Percentiles rank a stretch among this genome's conserved stretches.
Conservation (phyloP, 2,113 vertebrate species). For the Acinonyx jubatus region DNA sequence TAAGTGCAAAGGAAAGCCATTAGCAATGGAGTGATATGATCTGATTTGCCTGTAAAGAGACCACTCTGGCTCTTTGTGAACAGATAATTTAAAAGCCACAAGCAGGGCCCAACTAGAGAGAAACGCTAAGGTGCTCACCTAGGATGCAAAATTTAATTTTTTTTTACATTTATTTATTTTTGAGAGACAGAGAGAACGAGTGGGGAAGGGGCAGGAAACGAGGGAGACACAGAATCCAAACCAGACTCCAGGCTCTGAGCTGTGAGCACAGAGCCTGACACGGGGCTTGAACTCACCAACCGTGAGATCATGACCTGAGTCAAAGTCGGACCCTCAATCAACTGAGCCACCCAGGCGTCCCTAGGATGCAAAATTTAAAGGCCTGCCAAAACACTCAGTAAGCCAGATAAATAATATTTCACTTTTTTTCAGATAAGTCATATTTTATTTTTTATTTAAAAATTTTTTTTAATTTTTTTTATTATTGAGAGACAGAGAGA, state of each 20-base stretch:
- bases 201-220: too few relatives aligned
- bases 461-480: too few relatives aligned
- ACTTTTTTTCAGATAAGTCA: not conserved
- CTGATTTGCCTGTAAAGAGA: not conserved
- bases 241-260: too few relatives aligned
- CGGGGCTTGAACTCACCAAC: too few relatives aligned
- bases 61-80: not conserved
- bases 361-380: not conserved
- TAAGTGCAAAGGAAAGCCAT: not conserved
- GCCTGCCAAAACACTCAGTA: not conserved
- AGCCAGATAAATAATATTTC: not conserved
- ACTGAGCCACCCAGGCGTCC: too few relatives aligned
- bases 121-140: not conserved
- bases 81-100: not conserved
- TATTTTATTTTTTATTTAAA: not conserved
- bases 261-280: too few relatives aligned
- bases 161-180: too few relatives aligned
- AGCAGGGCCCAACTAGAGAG: not conserved
- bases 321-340: too few relatives aligned
- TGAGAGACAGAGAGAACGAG: too few relatives aligned
- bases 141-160: not conserved
- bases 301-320: too few relatives aligned
- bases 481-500: too few relatives aligned
- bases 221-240: too few relatives aligned
- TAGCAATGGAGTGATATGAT: not conserved